These are phyloP conservation scores for Paedocypris micromegethes DNA, from an alignment of 2,797 vertebrate genomes.

Conservation along the genomic window DNA sequence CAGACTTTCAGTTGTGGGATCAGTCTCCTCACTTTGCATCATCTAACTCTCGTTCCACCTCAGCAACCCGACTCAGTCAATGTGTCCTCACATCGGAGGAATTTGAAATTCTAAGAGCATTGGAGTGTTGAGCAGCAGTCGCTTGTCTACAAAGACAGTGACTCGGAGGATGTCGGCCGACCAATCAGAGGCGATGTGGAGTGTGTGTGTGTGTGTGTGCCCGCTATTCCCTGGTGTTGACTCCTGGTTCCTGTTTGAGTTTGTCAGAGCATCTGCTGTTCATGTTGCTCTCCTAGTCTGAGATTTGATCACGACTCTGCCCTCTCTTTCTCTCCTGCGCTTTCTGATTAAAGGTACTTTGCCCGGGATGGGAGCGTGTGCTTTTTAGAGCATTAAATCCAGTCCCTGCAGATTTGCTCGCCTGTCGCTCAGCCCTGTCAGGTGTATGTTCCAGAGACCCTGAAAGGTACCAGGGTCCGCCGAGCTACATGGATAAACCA, in stretches of 20 bases:
- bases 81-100: background rate
- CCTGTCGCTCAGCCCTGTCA: conserved; percentile 68
- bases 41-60: conserved; percentile 1
- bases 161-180: background rate
- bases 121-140: conserved; percentile 2
- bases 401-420: conserved; percentile 64
- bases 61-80: background rate
- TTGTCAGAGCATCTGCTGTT: conserved; percentile 71
- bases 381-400: conserved; percentile 87
- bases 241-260: conserved; percentile 67
- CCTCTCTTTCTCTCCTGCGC: conserved; percentile 54
- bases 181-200: background rate
- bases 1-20: conserved; percentile 5
- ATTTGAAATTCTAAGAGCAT: conserved; percentile 18
- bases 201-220: conserved; percentile 12
- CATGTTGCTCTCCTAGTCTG: conserved; percentile 68
- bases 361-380: conserved; percentile 59
- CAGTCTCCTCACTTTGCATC: conserved; percentile 16
- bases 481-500: conserved; percentile 78
- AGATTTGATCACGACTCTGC: conserved; percentile 67
- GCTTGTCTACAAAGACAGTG: background rate
- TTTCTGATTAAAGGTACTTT: conserved; percentile 73
- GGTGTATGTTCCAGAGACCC: conserved; percentile 69
- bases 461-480: conserved; percentile 63
- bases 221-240: conserved; percentile 61